Evolutionary conservation across 1,140 invertebrate genomes (phyloP).

Genomic region (Fopius arisanus): DNA sequence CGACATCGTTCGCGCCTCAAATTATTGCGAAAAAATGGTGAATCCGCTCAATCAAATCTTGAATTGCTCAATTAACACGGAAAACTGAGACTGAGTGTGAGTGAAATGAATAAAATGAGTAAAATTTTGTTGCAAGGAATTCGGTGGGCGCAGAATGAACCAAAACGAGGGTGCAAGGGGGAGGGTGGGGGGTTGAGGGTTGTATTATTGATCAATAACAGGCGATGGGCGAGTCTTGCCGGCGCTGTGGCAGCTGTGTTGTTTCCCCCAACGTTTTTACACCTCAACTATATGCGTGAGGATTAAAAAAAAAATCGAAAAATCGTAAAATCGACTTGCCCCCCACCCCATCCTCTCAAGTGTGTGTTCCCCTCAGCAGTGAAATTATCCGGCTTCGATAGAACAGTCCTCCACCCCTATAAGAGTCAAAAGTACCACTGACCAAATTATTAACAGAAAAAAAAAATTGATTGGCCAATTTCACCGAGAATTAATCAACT

Average conservation of each 20-base stretch:
- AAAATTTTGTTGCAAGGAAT: background rate
- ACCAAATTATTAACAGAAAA: background rate
- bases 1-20: too few relatives aligned
- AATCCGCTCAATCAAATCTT: too few relatives aligned
- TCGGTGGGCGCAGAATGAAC: background rate
- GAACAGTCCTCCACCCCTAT: background rate
- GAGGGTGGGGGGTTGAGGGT: slow-evolving; percentile 42
- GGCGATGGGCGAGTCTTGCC: slow-evolving; percentile 55
- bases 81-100: too few relatives aligned
- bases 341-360: slow-evolving; percentile 16
- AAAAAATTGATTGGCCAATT: background rate
- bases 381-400: background rate
- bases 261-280: slow-evolving; percentile 51
- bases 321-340: slow-evolving; percentile 17
- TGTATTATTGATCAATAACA: slow-evolving; percentile 63
- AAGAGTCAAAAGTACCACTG: background rate
- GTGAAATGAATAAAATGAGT: too few relatives aligned
- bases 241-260: slow-evolving; percentile 55
- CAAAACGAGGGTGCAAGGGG: background rate
- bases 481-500: too few relatives aligned
- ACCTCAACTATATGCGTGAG: slow-evolving; percentile 37
- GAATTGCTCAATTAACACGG: too few relatives aligned
- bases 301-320: slow-evolving; percentile 33
- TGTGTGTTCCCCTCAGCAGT: slow-evolving; percentile 19
- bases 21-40: too few relatives aligned